phyloP scores from a whole-genome alignment of 2,797 vertebrate species.

The Rhinatrema bivittatum region DNA sequence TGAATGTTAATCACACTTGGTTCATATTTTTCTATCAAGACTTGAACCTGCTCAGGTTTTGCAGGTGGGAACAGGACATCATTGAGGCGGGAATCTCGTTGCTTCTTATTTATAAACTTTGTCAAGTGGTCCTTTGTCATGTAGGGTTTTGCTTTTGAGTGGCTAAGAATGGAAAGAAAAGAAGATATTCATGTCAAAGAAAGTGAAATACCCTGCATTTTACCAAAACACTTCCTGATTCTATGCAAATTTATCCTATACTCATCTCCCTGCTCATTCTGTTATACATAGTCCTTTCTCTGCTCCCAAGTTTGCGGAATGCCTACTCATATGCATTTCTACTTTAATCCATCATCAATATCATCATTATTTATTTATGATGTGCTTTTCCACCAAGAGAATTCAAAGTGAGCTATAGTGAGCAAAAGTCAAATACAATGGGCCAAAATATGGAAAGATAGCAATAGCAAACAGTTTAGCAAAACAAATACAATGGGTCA shows the following conservation, averaged over 20 bases:
- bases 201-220: not conserved
- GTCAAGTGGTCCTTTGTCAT: slow-evolving; percentile 92
- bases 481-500: no score
- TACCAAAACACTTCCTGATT: not conserved
- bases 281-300: no score
- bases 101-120: slow-evolving; percentile 93
- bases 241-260: not conserved
- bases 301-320: no score
- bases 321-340: no score
- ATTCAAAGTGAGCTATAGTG: no score
- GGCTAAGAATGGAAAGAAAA: slow-evolving; percentile 50
- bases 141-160: slow-evolving; percentile 83
- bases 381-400: no score
- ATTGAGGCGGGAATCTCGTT: slow-evolving; percentile 85
- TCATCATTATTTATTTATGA: no score
- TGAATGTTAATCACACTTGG: slow-evolving; percentile 70
- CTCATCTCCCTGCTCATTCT: no score
- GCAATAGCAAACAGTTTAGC: no score
- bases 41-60: slow-evolving; percentile 82
- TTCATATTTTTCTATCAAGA: slow-evolving; percentile 91
- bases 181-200: not conserved
- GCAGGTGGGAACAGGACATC: slow-evolving; percentile 82
- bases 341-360: not conserved
- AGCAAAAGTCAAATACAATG: no score
- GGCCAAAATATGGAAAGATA: no score